These are phyloP conservation scores for Hylomyscus alleni DNA, from an alignment of 2,797 vertebrate species.

Conservation along the genomic window DNA sequence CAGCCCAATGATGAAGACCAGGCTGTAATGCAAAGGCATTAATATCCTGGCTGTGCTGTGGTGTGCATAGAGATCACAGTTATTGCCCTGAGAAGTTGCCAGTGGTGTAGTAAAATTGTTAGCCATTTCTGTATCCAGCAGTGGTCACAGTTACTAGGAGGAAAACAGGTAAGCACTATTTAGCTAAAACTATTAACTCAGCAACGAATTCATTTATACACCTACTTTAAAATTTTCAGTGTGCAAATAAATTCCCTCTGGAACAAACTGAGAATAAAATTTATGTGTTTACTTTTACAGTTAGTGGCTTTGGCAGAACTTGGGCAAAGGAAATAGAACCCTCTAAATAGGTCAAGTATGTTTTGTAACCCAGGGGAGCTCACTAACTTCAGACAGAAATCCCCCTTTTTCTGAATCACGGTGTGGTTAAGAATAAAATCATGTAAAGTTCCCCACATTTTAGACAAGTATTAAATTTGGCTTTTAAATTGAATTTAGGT, in stretches of 20 bases:
- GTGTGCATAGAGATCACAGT: slow-evolving; percentile 95
- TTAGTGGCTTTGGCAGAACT: slow-evolving; percentile 29
- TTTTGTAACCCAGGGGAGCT: slow-evolving; percentile 40
- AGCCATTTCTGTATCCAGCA: slow-evolving; percentile 80
- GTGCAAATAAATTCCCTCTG: background rate
- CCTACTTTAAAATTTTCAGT: slow-evolving; percentile 8
- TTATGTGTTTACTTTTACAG: background rate
- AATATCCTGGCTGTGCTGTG: slow-evolving; percentile 91
- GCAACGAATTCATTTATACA: background rate
- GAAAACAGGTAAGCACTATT: slow-evolving; percentile 39
- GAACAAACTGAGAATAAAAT: slow-evolving; percentile 47
- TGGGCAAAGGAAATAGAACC: slow-evolving; percentile 65
- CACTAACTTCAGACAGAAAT: slow-evolving; percentile 48
- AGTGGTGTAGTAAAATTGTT: slow-evolving; percentile 1
- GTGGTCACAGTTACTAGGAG: slow-evolving; percentile 69
- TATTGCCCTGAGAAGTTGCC: slow-evolving; percentile 56
- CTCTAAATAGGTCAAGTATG: slow-evolving; percentile 27
- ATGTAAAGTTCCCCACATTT: slow-evolving; percentile 53
- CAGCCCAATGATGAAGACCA: slow-evolving; percentile 93
- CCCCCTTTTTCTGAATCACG: slow-evolving; percentile 70
- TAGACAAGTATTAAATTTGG: slow-evolving; percentile 37
- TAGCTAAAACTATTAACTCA: slow-evolving; percentile 65
- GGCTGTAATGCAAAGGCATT: slow-evolving; percentile 93
- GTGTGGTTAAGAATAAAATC: slow-evolving; percentile 70
- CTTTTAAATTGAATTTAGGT: slow-evolving; percentile 75